A percentile compares a stretch with the other conserved stretches of the same genome.
Conservation (phyloP, 2,113 vertebrate species). For the Charadrius vociferus region DNA sequence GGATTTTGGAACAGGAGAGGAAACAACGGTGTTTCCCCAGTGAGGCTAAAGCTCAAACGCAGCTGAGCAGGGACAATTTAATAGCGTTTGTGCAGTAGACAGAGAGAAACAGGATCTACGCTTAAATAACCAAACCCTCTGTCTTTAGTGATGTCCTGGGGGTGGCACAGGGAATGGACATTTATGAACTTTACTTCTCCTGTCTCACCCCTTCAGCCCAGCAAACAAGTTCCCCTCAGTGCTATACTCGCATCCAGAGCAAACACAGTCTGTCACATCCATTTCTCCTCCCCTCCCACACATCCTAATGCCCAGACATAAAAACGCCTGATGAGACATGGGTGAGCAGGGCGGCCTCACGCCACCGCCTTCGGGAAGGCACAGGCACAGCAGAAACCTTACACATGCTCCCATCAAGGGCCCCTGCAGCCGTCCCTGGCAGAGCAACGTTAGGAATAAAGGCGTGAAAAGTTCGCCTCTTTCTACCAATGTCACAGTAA, state of each 20-base stretch:
- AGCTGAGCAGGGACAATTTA: not conserved
- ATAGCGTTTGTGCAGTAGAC: not conserved
- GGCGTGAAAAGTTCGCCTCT: not conserved
- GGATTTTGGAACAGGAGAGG: not conserved
- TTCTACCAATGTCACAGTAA: not conserved
- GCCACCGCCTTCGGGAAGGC: accelerated
- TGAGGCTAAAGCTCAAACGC: not conserved
- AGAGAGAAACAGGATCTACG: not conserved
- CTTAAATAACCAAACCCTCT: not conserved
- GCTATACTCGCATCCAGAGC: not conserved
- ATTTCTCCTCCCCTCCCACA: not conserved
- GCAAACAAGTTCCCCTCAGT: not conserved
- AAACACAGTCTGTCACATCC: not conserved
- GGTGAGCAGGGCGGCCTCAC: not conserved
- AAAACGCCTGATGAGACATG: not conserved
- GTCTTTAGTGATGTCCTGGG: not conserved
- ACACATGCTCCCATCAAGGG: too few relatives aligned
- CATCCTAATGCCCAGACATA: not conserved
- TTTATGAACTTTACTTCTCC: not conserved
- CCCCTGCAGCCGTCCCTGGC: not conserved
- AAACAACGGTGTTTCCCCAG: not conserved
- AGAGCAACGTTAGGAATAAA: not conserved
- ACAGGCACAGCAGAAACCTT: not conserved
- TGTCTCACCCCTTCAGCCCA: not conserved
- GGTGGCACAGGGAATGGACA: not conserved